Conservation (phyloP, 1,140 invertebrate species). For the Thaumetopoea pityocampa region DNA sequence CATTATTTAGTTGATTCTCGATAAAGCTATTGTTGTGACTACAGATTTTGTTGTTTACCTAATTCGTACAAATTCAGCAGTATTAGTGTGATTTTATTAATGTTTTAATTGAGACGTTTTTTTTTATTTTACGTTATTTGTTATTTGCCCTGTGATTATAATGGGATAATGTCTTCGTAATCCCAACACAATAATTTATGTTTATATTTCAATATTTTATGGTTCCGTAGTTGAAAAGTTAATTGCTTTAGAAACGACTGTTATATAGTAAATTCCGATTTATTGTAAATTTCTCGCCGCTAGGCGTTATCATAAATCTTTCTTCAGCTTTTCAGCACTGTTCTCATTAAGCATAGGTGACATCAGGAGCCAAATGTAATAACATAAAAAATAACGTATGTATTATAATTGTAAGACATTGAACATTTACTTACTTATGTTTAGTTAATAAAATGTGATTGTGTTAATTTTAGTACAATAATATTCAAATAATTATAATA, state of each 20-base stretch:
- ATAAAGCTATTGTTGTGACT: conserved; percentile 39
- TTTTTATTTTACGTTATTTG: conserved; percentile 70
- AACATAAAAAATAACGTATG: conserved; percentile 53
- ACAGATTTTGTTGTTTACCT: conserved; percentile 61
- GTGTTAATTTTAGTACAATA: conserved; percentile 60
- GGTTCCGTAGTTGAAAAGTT: conserved; percentile 14
- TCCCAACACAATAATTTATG: conserved; percentile 8
- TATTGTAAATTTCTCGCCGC: conserved; percentile 2
- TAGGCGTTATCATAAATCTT: conserved; percentile 9
- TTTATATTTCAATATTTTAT: conserved; percentile 4
- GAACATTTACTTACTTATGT: conserved; percentile 46
- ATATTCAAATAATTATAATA: conserved; percentile 66
- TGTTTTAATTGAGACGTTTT: conserved; percentile 68
- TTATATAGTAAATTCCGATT: conserved; percentile 14
- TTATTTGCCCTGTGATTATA: conserved; percentile 37
- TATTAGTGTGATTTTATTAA: conserved; percentile 76
- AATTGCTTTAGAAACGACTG: conserved; percentile 3
- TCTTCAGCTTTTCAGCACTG: conserved; percentile 16
- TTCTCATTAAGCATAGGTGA: conserved; percentile 18
- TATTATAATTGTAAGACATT: conserved; percentile 52
- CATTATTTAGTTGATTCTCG: conserved; percentile 4
- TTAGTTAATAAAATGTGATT: conserved; percentile 70
- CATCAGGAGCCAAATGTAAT: conserved; percentile 68
- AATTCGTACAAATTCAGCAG: conserved; percentile 74
- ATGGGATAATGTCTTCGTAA: conserved; percentile 14